A percentile compares a stretch with the other conserved stretches of the same genome.
Evolutionary conservation across 2,888 invertebrate genomes (phyloP).

Genomic region (Cerastis leucographa): DNA sequence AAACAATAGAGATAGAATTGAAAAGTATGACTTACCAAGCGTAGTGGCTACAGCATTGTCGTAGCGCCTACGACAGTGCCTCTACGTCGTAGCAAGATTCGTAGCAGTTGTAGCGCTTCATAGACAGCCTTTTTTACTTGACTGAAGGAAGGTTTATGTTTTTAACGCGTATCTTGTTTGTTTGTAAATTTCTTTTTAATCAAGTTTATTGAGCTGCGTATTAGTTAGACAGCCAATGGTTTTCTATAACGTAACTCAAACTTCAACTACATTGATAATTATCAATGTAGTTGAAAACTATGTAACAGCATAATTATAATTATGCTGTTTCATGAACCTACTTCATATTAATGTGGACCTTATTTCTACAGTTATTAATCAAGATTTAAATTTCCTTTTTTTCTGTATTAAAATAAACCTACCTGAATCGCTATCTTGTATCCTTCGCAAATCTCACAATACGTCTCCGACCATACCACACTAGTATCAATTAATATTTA

Average conservation of each 20-base stretch:
- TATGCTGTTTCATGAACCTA: too few relatives aligned
- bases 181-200: too few relatives aligned
- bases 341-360: too few relatives aligned
- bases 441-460: neutral
- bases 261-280: too few relatives aligned
- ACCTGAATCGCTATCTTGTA: neutral
- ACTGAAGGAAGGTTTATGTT: too few relatives aligned
- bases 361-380: too few relatives aligned
- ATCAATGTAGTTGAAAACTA: too few relatives aligned
- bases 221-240: neutral
- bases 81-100: constrained; percentile 43
- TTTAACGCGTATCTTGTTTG: too few relatives aligned
- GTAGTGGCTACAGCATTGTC: neutral
- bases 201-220: neutral
- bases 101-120: constrained; percentile 13
- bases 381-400: too few relatives aligned
- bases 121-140: neutral
- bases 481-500: constrained; percentile 56
- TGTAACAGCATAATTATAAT: too few relatives aligned
- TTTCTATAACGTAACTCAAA: neutral
- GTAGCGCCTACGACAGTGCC: constrained; percentile 38
- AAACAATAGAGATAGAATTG: neutral
- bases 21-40: neutral
- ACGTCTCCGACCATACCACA: neutral
- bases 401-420: neutral